Conservation (phyloP, 2,113 vertebrate species). For the Zosterops japonicus region DNA sequence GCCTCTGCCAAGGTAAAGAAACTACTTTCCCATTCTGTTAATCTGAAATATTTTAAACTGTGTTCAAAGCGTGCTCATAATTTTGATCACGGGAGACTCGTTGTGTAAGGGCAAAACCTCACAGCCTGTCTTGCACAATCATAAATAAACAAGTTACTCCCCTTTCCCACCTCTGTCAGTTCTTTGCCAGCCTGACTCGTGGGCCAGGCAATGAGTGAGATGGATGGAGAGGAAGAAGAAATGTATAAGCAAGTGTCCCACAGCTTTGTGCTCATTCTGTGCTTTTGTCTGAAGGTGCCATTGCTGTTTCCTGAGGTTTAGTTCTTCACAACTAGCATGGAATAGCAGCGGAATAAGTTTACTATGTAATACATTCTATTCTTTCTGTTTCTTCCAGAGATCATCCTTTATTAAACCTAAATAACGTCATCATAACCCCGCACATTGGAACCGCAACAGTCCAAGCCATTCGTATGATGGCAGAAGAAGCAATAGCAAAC, state of each 20-base stretch:
- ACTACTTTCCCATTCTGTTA: not conserved
- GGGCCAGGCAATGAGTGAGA: accelerated
- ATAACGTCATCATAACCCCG: slow-evolving; percentile 68
- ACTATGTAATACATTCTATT: not conserved
- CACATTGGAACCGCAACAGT: slow-evolving; percentile 71
- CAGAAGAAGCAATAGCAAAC: slow-evolving; percentile 66
- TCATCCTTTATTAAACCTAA: slow-evolving; percentile 68
- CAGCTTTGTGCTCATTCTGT: not conserved
- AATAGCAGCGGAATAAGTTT: not conserved
- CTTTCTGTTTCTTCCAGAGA: slow-evolving; percentile 61
- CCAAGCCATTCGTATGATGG: slow-evolving; percentile 26
- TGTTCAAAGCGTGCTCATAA: not conserved
- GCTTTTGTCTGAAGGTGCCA: not conserved
- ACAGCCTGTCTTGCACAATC: not conserved
- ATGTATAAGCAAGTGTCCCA: not conserved
- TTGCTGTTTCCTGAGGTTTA: not conserved
- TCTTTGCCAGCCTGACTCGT: not conserved
- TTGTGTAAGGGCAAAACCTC: not conserved
- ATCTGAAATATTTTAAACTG: not conserved
- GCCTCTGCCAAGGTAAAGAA: slow-evolving; percentile 80
- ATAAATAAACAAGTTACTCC: not conserved
- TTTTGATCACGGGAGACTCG: not conserved
- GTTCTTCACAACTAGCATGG: not conserved
- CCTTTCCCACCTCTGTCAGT: not conserved
- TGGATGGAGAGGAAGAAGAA: not conserved